Evolutionary conservation across 2,797 vertebrate genomes (phyloP), one percentile per base, ranked within the genome.

Genomic region (Rhinophrynus dorsalis): DNA sequence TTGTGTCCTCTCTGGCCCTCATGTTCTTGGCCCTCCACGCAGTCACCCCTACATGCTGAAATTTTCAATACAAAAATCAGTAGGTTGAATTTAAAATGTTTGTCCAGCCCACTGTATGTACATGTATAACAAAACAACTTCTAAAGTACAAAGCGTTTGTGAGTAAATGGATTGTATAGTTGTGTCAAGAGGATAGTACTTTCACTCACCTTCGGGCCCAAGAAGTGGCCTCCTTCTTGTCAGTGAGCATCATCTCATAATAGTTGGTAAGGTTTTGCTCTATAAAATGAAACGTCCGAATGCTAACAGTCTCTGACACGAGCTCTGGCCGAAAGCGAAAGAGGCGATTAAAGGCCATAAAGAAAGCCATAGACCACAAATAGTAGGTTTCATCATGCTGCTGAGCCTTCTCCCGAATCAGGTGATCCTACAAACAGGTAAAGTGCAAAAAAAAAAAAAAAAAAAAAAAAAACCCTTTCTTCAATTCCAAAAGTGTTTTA

Each of bases 291-390:
- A 98, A 99, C 6, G 94, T 81, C 0, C 96, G 91, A 67, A 95
- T 84, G 0, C 94, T 90, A 81, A 98, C 90, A 0, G 97, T 98
- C 86, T 99, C 97, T 0, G 96, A 98, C 48, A 99, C 94, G 1
- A 98, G 86, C 77, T 95, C 93, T 0, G 96, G 90, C 6, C 82
- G 90, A 85, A 97, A 99, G 74, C 85, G 82, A 0, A 84, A 90
- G 13, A 90, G 80, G n/a, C 97, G 93, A 81, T 97, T 98, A 80
- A 99, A 99, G 47, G 92, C 93, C 97, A 98, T 98, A 81, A 99
- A 99, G 80, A 99, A 99, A 76, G 90, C 89, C n/a, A 94, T 85
- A 0, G 95, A 91, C 96, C 97, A 98, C 37, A 98, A 88, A 84
- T 96, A 99, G 78, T 97, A 99, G 0, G 94, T 97, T 83, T 98